Percentiles rank a stretch among this genome's conserved stretches.
Evolutionary conservation across 2,113 vertebrate genomes (phyloP).

Genomic region (Dermatemys mawii): DNA sequence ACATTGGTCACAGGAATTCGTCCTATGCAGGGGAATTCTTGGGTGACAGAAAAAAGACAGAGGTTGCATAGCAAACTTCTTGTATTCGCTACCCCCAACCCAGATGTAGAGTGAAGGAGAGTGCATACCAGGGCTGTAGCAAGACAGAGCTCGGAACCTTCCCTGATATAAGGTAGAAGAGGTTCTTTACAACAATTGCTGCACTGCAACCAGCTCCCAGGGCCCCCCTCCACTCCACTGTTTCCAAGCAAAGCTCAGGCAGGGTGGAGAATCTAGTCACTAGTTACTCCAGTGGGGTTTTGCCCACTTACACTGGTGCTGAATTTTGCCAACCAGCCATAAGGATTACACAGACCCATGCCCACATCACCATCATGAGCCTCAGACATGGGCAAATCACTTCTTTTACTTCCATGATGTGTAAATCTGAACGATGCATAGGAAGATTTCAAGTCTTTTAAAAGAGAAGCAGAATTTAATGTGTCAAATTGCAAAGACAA

Average conservation of each 20-base stretch:
- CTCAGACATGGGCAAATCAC: not conserved
- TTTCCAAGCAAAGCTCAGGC: not conserved
- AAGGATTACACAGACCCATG: not conserved
- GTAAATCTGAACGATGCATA: fast-evolving
- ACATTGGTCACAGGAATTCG: not conserved
- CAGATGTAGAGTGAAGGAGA: not conserved
- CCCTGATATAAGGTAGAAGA: not conserved
- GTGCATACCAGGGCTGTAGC: not conserved
- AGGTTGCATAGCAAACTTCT: not conserved
- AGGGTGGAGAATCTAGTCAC: not conserved
- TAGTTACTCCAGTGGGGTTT: not conserved
- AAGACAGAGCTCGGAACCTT: not conserved
- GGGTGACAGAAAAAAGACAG: not conserved
- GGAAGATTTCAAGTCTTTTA: not conserved
- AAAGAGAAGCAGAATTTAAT: not conserved
- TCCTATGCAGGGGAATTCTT: not conserved
- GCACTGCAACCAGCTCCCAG: not conserved
- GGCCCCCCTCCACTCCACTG: not conserved
- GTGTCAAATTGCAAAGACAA: not conserved
- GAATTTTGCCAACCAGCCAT: not conserved
- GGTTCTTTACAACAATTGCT: not conserved
- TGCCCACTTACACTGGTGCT: not conserved
- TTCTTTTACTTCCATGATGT: not conserved
- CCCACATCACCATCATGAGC: not conserved
- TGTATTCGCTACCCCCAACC: not conserved